Base-by-base conservation (phyloP, 1,140 invertebrate species). In the Ephestia elutella region DNA sequence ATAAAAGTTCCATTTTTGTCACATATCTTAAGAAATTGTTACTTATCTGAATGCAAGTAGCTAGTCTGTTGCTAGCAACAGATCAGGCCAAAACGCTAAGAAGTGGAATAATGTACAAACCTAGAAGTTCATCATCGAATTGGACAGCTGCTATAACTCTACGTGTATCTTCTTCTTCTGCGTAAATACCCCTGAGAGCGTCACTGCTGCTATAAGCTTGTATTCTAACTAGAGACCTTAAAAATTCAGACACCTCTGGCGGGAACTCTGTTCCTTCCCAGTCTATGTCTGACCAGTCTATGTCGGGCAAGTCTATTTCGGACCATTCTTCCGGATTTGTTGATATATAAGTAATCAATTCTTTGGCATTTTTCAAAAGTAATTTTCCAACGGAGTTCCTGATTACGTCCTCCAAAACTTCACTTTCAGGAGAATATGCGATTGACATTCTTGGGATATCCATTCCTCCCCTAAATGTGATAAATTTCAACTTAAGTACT, bases 351-450 rank as follows among this genome's bases (percentile, higher is more conserved):
- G 38, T 3, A 51, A 80, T 54, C 4, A 81, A 49, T 61, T 78
- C 73, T 60, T 25, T 64, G 44, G 68, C 56, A 51, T 86, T 84
- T 17, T 51, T 19, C 35, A 68, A 21, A 13, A 84, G 57, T 49
- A 88, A 65, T 60, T 83, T 79, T 5, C 70, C 53, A 0, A 73
- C 54, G 0, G 82, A 69, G 30, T 54, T 73, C 63, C 70, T 60
- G 49, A 88, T 49, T 0, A 88, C 75, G 20, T 82, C 74, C 1
- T 86, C 78, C 28, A 88, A 66, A 20, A 79, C 57, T 10, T 74
- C 76, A 51, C 76, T 87, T 9, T 64, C 58, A 15, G 86, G 86
- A 8, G 86, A 87, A 57, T 85, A 88, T 2, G 81, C 86, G 19
- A 86, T 65, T 0, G 83, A 80, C 20, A 88, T 30, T 53, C 71